Conservation (phyloP, 2,797 vertebrate genomes). For the Gallinago solitaria region DNA sequence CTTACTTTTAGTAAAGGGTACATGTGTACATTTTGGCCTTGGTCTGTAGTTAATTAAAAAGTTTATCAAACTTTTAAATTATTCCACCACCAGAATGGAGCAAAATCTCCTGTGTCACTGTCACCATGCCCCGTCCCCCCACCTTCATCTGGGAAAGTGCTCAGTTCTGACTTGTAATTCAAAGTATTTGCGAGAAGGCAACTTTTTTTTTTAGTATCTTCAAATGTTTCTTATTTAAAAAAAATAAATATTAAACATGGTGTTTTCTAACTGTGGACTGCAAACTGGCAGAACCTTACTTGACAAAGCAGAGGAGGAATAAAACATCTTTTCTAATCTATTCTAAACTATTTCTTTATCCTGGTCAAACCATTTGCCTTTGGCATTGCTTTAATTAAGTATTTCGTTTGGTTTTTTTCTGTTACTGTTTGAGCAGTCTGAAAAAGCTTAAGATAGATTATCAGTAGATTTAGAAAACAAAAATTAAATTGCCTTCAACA, state of each 20-base stretch:
- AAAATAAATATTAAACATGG: not conserved
- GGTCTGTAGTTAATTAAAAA: not conserved
- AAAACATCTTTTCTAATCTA: not conserved
- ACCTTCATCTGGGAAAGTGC: not conserved
- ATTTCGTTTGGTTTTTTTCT: not conserved
- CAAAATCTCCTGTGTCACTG: not conserved
- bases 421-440: not conserved
- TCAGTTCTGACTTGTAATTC: not conserved
- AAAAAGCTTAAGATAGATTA: not conserved
- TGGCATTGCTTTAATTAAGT: not conserved
- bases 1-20: not conserved
- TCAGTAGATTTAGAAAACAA: not conserved
- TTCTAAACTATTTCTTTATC: not conserved
- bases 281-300: not conserved
- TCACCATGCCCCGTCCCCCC: not conserved
- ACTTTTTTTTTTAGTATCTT: not conserved
- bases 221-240: not conserved
- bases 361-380: not conserved
- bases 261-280: accelerated
- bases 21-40: not conserved
- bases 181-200: not conserved
- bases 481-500: not conserved
- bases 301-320: not conserved
- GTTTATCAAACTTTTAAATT: not conserved
- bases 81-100: no score